Evolutionary conservation across 2,797 vertebrate genomes (phyloP).

Genomic region (Propithecus deckenii): DNA sequence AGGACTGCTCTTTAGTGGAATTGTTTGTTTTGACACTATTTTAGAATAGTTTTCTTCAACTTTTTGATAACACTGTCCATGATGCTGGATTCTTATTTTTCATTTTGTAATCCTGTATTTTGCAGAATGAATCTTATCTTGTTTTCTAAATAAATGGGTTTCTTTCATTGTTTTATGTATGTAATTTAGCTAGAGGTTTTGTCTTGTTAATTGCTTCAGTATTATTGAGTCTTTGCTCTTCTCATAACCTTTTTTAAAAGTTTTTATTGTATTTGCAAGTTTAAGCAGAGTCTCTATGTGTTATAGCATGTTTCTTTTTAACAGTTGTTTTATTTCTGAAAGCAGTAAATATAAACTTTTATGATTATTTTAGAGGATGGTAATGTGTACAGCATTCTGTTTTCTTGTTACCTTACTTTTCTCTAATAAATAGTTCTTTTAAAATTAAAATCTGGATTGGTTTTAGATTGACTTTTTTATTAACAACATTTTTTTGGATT

Average conservation of each 20-base stretch:
- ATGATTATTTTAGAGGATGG: constrained; percentile 7
- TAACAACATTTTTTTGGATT: background rate
- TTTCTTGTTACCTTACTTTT: constrained; percentile 37
- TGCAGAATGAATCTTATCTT: background rate
- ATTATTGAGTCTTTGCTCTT: constrained; percentile 3
- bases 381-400: background rate
- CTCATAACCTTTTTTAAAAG: background rate
- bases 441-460: background rate
- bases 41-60: constrained; percentile 26
- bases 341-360: constrained; percentile 4
- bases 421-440: constrained; percentile 22
- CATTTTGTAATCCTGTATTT: constrained; percentile 28
- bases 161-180: constrained; percentile 39
- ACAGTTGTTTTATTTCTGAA: constrained; percentile 41
- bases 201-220: constrained; percentile 19
- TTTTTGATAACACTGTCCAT: background rate
- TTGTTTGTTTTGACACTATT: background rate
- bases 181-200: constrained; percentile 4
- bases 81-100: background rate
- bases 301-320: constrained; percentile 18
- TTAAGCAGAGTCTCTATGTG: background rate
- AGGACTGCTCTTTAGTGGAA: background rate
- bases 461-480: constrained; percentile 41
- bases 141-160: background rate
- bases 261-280: constrained; percentile 7